phyloP scores from a whole-genome alignment of 2,797 vertebrate genomes.

The Delichon dasypus region DNA sequence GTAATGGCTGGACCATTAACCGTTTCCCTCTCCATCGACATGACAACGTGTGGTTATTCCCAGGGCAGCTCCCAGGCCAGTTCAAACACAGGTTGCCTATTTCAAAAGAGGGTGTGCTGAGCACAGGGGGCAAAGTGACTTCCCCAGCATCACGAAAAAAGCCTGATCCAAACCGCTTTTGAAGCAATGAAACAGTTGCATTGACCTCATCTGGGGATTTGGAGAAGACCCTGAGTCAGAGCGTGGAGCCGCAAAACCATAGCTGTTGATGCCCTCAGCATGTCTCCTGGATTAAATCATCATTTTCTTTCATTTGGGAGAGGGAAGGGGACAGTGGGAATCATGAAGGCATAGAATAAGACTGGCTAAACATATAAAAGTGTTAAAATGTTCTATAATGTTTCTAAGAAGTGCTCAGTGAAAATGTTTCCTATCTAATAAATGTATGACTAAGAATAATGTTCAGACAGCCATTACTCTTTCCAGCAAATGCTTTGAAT shows the following conservation, averaged over 20 bases:
- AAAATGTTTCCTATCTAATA: constrained; percentile 53
- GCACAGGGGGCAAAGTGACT: background rate
- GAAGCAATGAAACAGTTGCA: background rate
- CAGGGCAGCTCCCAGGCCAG: background rate
- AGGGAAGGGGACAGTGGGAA: background rate
- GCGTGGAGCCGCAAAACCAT: background rate
- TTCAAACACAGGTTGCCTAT: background rate
- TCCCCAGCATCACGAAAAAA: background rate
- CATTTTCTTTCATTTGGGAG: background rate
- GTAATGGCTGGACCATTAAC: background rate
- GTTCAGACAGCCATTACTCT: constrained; percentile 11
- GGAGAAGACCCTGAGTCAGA: background rate
- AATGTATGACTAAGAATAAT: constrained; percentile 34
- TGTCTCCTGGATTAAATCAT: background rate
- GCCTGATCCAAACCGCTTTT: background rate
- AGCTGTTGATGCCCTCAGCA: background rate
- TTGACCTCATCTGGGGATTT: background rate
- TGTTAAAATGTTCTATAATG: background rate
- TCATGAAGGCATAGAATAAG: background rate
- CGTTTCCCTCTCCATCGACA: background rate
- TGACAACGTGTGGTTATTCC: background rate
- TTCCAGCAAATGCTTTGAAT: constrained; percentile 36
- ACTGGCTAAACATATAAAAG: background rate
- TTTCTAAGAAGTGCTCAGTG: constrained; percentile 5
- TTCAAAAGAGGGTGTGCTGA: background rate